Evolutionary conservation across 2,888 invertebrate species (phyloP).

Genomic region (Homarus gammarus): DNA sequence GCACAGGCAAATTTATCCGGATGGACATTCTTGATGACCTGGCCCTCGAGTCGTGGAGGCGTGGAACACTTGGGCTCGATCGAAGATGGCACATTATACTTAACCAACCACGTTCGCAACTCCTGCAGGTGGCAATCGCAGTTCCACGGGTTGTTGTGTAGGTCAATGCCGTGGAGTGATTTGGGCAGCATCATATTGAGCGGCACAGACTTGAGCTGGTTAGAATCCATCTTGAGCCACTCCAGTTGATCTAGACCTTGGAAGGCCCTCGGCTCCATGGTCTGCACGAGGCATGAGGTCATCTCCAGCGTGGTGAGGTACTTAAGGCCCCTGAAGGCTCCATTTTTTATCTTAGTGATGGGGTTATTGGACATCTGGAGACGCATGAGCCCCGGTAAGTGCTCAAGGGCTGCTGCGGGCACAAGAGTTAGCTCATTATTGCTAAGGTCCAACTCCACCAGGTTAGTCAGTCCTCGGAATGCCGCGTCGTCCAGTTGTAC

Average conservation of each 20-base stretch:
- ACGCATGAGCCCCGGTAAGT: slow-evolving; percentile 90
- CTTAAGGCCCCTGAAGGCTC: slow-evolving; percentile 84
- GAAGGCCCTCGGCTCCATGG: slow-evolving; percentile 89
- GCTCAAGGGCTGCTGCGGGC: slow-evolving; percentile 88
- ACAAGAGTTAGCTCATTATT: slow-evolving; percentile 88
- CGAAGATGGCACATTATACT: slow-evolving; percentile 83
- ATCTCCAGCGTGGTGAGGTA: slow-evolving; percentile 85
- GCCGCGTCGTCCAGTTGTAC: slow-evolving; percentile 89
- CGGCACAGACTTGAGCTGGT: slow-evolving; percentile 79
- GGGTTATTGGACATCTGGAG: slow-evolving; percentile 90
- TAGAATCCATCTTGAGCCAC: slow-evolving; percentile 87
- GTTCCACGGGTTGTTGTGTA: slow-evolving; percentile 93
- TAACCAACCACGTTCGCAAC: slow-evolving; percentile 87
- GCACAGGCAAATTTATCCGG: slow-evolving; percentile 92
- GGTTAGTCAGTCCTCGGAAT: slow-evolving; percentile 82
- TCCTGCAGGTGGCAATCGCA: slow-evolving; percentile 92
- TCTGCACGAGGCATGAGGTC: slow-evolving; percentile 85
- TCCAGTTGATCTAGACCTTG: slow-evolving; percentile 84
- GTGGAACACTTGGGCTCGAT: slow-evolving; percentile 87
- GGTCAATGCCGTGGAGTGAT: slow-evolving; percentile 87
- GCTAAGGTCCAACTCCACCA: slow-evolving; percentile 93
- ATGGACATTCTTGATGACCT: slow-evolving; percentile 87
- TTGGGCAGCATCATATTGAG: slow-evolving; percentile 67
- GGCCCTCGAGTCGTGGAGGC: slow-evolving; percentile 79
- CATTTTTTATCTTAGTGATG: slow-evolving; percentile 82